Evolutionary conservation across 2,797 vertebrate species (phyloP).

Genomic region (Novumbra hubbsi): DNA sequence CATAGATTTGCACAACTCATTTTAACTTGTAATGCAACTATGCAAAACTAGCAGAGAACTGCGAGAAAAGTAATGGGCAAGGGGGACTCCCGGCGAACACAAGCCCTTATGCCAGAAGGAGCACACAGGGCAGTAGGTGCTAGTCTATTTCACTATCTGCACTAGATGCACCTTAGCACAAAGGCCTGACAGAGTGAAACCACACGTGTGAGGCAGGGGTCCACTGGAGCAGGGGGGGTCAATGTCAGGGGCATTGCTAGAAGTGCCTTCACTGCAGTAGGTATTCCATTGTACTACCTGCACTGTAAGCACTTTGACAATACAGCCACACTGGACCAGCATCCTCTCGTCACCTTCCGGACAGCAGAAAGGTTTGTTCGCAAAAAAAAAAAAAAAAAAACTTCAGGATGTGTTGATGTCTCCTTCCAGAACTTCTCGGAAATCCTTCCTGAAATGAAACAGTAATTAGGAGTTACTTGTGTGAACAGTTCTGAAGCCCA

Average conservation of each 20-base stretch:
- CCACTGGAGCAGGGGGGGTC: neutral
- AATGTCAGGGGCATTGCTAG: slow-evolving; percentile 91
- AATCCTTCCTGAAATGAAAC: too few species aligned
- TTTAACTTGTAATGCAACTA: slow-evolving; percentile 99
- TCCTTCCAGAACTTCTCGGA: too few species aligned
- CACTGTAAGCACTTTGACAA: slow-evolving; percentile 99
- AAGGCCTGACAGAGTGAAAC: slow-evolving; percentile 75
- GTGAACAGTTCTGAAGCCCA: too few species aligned
- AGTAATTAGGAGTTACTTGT: too few species aligned
- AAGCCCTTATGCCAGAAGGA: slow-evolving; percentile 97
- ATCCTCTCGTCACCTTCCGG: neutral
- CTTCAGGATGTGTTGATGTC: too few species aligned
- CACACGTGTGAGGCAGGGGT: neutral
- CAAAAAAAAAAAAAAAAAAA: neutral
- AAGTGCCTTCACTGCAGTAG: slow-evolving; percentile 99
- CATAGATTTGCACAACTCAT: slow-evolving; percentile 99
- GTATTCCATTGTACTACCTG: slow-evolving; percentile 96
- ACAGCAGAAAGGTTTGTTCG: neutral
- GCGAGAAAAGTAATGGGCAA: slow-evolving; percentile 75
- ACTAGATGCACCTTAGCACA: slow-evolving; percentile 99
- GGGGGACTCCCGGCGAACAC: slow-evolving; percentile 64
- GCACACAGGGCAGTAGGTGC: slow-evolving; percentile 79
- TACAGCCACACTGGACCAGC: slow-evolving; percentile 73
- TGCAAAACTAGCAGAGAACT: slow-evolving; percentile 95
- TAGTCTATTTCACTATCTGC: slow-evolving; percentile 84